phyloP scores from a whole-genome alignment of 92 coral and sea anemone genomes.

The Epizoanthus scotinus region DNA sequence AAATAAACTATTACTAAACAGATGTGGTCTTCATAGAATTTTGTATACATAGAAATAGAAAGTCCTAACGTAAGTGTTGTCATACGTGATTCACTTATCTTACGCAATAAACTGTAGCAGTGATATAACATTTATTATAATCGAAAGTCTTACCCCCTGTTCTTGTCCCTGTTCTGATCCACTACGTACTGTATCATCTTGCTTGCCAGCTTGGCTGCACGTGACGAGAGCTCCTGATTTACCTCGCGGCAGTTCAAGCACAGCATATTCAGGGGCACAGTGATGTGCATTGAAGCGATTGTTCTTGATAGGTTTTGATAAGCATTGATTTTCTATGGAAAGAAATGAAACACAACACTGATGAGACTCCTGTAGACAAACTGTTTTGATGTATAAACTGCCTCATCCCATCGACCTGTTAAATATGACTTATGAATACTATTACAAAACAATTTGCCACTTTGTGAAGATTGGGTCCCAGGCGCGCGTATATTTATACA shows the following conservation, averaged over 20 bases:
- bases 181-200: slow-evolving; percentile 83
- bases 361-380: background rate
- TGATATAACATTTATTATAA: background rate
- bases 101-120: background rate
- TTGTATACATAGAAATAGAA: too few species aligned
- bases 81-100: background rate
- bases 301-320: slow-evolving; percentile 84
- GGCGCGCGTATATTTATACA: too few species aligned
- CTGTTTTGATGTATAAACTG: background rate
- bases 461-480: too few species aligned
- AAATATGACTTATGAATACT: too few species aligned
- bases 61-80: background rate
- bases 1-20: too few species aligned
- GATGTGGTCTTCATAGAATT: too few species aligned
- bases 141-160: slow-evolving; percentile 72
- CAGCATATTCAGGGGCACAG: slow-evolving; percentile 95
- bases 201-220: slow-evolving; percentile 82
- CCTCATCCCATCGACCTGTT: background rate
- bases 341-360: background rate
- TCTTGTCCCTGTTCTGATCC: slow-evolving; percentile 89
- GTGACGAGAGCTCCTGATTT: slow-evolving; percentile 84
- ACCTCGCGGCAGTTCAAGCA: slow-evolving; percentile 88
- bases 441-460: too few species aligned
- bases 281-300: slow-evolving; percentile 89
- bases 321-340: slow-evolving; percentile 79